Conservation (phyloP, 2,888 invertebrate species). For the Pimpla rufipes region DNA sequence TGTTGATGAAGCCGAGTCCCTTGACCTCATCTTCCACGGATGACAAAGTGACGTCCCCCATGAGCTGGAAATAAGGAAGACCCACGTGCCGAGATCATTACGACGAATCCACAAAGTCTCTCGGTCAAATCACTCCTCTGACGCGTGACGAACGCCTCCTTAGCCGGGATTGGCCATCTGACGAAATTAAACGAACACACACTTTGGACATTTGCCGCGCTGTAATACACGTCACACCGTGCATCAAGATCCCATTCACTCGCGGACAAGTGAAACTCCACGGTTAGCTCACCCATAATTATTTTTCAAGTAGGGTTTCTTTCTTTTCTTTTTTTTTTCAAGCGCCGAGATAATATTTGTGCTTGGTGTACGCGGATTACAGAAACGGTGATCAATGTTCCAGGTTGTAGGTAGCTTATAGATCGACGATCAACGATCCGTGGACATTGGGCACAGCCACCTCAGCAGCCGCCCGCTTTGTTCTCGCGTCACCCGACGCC, state of each 20-base stretch:
- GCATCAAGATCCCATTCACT: conserved; percentile 11
- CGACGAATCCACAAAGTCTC: conserved; percentile 22
- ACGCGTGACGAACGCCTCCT: background rate
- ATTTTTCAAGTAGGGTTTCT: background rate
- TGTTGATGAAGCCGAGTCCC: too few species aligned
- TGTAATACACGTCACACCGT: background rate
- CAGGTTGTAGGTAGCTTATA: background rate
- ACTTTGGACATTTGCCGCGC: conserved; percentile 2
- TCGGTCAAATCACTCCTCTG: conserved; percentile 8
- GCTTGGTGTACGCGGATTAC: conserved; percentile 30
- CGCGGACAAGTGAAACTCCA: background rate
- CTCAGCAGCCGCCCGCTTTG: conserved; percentile 11
- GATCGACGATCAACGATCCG: conserved; percentile 35
- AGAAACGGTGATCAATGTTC: conserved; percentile 10
- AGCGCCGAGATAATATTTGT: conserved; percentile 10
- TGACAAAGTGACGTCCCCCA: too few species aligned
- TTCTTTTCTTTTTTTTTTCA: background rate
- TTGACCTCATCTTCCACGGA: too few species aligned
- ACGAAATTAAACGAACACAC: conserved; percentile 31
- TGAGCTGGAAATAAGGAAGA: too few species aligned
- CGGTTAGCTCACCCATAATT: conserved; percentile 1
- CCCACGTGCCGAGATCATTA: too few species aligned
- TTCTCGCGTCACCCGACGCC: background rate
- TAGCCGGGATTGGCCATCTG: conserved; percentile 2
- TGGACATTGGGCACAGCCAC: conserved; percentile 15